Conservation (phyloP, 2,113 vertebrate species). For the Ammodytes dubius region DNA sequence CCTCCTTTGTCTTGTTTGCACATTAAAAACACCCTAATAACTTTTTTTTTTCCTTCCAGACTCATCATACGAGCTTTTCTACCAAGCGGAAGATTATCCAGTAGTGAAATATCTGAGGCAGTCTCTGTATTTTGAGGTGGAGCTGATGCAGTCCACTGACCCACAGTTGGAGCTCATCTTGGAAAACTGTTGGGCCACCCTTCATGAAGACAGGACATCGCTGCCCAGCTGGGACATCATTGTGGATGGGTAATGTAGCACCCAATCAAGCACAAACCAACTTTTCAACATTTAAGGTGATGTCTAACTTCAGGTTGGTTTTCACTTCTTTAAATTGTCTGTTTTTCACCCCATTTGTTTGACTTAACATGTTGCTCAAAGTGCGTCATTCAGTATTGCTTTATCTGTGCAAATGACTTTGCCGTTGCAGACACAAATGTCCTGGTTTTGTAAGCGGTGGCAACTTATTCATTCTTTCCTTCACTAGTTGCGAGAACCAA, state of each 20-base stretch:
- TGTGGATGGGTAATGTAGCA: conserved; percentile 62
- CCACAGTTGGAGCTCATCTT: conserved; percentile 71
- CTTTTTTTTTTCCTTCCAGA: conserved; percentile 66
- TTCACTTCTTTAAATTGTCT: too few species aligned
- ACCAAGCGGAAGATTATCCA: conserved; percentile 77
- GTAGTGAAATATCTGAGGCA: conserved; percentile 74
- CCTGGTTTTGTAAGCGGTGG: too few species aligned
- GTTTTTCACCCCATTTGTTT: too few species aligned
- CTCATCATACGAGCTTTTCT: conserved; percentile 68
- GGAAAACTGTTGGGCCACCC: conserved; percentile 82
- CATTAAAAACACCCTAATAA: background rate
- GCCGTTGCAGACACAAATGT: too few species aligned
- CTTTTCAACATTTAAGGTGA: too few species aligned
- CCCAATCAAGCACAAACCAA: too few species aligned
- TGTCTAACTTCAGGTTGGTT: background rate
- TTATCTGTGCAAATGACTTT: too few species aligned
- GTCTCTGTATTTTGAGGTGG: conserved; percentile 83
- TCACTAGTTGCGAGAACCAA: conserved; percentile 70
- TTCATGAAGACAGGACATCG: conserved; percentile 57
- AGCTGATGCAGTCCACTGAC: conserved; percentile 68
- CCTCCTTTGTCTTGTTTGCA: background rate
- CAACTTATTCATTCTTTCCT: background rate
- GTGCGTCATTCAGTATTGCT: too few species aligned
- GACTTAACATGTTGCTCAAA: too few species aligned
- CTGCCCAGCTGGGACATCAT: conserved; percentile 83